Evolutionary conservation across 23 tunicate genomes (phyloP), one percentile per base, ranked within the genome.

Genomic region (Ascidia mentula): DNA sequence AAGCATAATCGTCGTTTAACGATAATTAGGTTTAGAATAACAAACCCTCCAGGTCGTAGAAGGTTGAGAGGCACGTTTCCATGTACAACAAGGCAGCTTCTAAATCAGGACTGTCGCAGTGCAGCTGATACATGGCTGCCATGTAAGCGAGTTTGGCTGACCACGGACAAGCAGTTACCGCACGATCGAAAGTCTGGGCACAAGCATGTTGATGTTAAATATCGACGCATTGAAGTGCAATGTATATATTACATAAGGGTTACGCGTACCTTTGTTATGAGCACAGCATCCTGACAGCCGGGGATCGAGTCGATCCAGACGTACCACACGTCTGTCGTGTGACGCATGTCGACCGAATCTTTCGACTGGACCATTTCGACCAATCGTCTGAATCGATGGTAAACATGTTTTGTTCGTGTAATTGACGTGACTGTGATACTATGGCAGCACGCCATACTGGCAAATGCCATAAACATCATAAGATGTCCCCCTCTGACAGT

Each of bases 121-220:
- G 86, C 0, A 82, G 76, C 60, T 91, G 97, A 45, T 86, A 86
- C 72, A 91, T n/a, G 26, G 97, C 90, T 36, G 97, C 90, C 73
- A 60, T 88, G 80, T 81, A 91, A 32, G 91, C 76, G 37, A 91
- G 81, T 42, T 78, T 77, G 20, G 90, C 87, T 18, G 72, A 76
- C 38, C 40, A 35, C 34, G 94, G 94, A 40, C 79, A 46, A 18
- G 82, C 88, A 59, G 94, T 89, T 6, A 89, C 79, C 59, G 94
- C 94, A 1, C 60, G 40, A 34, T 89, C 94, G 65, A 89, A 89
- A 20, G 74, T 74, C 94, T 89, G 13, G 24, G 24, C 22, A 9
- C 65, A 53, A 53, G 24, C 4, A 9, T 28, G 24, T 53, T 53
- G 53, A 42, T 12, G 15, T 15, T 42, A 42, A 53, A 5, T 6